Evolutionary conservation across 2,113 vertebrate genomes (phyloP), one percentile per base, ranked within the genome.

Genomic region (Pseudorectes ferrugineus): DNA sequence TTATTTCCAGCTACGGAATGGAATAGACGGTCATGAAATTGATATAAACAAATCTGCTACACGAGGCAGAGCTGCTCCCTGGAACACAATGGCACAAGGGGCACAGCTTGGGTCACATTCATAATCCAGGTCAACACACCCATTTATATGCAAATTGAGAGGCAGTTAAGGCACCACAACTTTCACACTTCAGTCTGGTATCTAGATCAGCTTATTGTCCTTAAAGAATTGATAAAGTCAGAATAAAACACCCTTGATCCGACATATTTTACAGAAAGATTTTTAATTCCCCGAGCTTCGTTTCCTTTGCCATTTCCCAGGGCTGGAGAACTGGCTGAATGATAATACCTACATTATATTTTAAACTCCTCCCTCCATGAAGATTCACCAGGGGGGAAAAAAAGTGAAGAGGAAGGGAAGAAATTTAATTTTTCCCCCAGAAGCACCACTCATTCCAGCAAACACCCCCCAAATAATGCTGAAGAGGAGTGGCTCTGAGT

Each of bases 71-170:
- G 49, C 10, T 87, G 54, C 24, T 73, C 45, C 75, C 76, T 46
- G 42, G 52, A 78, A 85, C 54, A 71, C 49, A 85, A 36, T 1
- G 62, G 52, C 61, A 48, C 10, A 46, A 90, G 61, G 36, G 57
- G 38, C 70, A 91, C 46, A 95, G 35, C 48, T 88, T 28, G 48
- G 38, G 51, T 36, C 65, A 17, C 36, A 36, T 68, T 78, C 46
- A 38, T 42, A 38, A 71, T 18, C 40, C 63, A 85, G 88, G 82
- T 94, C 94, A 96, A 24, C 54, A 87, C 62, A 88, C 20, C 62
- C 58, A 92, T 95, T 83, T 93, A 88, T 48, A 94, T 93, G 85
- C 42, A 94, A 93, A 95, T 73, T n/a, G 81, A 73, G 54, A 78
- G 51, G 35, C 38, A 73, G 38, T 65, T 76, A 46, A 90, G 33